These are phyloP conservation scores for Notolepis coatsorum DNA, from an alignment of 2,797 vertebrate genomes.

Conservation along the genomic window DNA sequence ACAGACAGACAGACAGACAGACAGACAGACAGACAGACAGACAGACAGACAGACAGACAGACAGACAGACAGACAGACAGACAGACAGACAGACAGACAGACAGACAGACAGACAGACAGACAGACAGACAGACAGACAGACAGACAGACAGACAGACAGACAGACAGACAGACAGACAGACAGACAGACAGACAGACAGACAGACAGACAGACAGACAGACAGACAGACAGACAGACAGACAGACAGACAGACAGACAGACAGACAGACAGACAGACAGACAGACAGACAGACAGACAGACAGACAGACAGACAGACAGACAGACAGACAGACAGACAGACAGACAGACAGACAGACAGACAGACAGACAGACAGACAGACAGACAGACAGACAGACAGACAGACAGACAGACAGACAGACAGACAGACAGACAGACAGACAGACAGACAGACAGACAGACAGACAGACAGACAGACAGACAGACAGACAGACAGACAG, in stretches of 20 bases:
- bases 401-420: not conserved
- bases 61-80: conserved; percentile 9
- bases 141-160: conserved; percentile 1
- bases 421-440: not conserved
- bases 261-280: not conserved
- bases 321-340: conserved; percentile 10
- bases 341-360: not conserved
- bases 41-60: not conserved
- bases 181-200: not conserved
- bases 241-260: not conserved
- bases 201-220: not conserved
- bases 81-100: not conserved
- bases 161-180: not conserved
- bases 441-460: not conserved
- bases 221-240: not conserved
- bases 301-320: not conserved
- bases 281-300: conserved; percentile 10
- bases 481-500: not conserved
- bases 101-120: conserved; percentile 9
- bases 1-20: not conserved
- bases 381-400: not conserved
- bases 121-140: not conserved
- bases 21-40: not conserved
- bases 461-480: not conserved
- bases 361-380: conserved; percentile 2